These are phyloP conservation scores for Sebastes melanostomus DNA, from an alignment of 2,797 vertebrate species.

Conservation along the genomic window DNA sequence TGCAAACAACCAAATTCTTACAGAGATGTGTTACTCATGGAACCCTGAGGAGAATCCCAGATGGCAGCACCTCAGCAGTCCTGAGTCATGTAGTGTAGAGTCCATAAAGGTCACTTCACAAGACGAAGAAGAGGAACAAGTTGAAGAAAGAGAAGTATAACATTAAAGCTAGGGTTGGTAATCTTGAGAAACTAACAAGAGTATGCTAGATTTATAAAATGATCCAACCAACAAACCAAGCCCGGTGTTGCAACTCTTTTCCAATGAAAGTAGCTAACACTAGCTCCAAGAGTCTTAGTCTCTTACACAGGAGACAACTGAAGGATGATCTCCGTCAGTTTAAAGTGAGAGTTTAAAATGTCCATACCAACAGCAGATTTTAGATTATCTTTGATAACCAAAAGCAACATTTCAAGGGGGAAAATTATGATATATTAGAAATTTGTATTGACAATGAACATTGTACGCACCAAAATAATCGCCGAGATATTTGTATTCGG, in stretches of 20 bases:
- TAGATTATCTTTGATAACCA: background rate
- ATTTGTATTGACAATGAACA: background rate
- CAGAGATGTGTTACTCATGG: constrained; percentile 36
- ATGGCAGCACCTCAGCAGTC: constrained; percentile 61
- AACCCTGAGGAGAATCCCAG: constrained; percentile 57
- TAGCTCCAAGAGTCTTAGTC: background rate
- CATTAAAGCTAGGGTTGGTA: background rate
- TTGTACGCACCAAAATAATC: background rate
- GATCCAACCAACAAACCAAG: background rate
- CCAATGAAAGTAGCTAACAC: background rate
- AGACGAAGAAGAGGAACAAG: constrained; percentile 1
- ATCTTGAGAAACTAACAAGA: background rate
- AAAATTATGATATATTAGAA: background rate
- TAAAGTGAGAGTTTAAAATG: background rate
- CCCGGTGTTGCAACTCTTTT: background rate
- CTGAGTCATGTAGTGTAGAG: constrained; percentile 45
- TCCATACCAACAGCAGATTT: background rate
- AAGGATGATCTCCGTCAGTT: background rate
- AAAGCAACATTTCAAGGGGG: background rate
- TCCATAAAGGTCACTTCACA: constrained; percentile 46
- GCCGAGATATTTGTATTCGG: background rate
- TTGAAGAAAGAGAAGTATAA: background rate
- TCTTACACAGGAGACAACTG: background rate
- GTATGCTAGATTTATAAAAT: background rate
- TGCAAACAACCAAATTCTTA: constrained; percentile 22